A percentile compares a stretch with the other conserved stretches of the same genome.
These are phyloP conservation scores for Glossosoma conforme DNA, from an alignment of 1,140 invertebrate species.

Conservation along the genomic window DNA sequence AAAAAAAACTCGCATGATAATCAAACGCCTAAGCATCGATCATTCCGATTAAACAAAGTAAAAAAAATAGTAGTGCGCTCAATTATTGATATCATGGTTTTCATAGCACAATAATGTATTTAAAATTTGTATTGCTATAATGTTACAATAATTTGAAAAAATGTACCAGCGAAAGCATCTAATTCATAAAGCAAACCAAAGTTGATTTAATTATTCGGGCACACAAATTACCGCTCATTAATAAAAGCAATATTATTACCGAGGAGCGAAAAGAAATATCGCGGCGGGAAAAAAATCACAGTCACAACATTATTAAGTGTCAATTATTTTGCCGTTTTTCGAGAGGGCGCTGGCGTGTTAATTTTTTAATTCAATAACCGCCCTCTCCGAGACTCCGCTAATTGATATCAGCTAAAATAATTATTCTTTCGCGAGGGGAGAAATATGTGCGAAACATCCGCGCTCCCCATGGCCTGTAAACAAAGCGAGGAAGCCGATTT, in stretches of 20 bases:
- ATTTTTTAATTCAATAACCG: conserved; percentile 31
- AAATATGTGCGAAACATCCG: conserved; percentile 8
- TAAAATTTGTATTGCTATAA: too few relatives aligned
- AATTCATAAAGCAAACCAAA: too few relatives aligned
- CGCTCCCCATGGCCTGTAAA: too few relatives aligned
- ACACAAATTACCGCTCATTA: background rate
- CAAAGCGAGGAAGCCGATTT: too few relatives aligned
- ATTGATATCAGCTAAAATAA: conserved; percentile 23
- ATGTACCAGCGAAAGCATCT: too few relatives aligned
- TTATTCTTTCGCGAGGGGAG: conserved; percentile 12
- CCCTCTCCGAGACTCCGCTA: conserved; percentile 5
- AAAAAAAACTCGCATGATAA: too few relatives aligned
- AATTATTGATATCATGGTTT: too few relatives aligned
- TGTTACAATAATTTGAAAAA: too few relatives aligned
- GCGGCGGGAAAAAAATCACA: conserved; percentile 7
- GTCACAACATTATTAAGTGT: conserved; percentile 26
- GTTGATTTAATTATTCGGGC: background rate
- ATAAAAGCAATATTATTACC: background rate
- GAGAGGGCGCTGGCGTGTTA: conserved; percentile 24
- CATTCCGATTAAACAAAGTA: too few relatives aligned
- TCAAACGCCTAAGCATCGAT: too few relatives aligned
- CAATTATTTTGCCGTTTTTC: conserved; percentile 29
- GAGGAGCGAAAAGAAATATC: background rate
- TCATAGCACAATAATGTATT: too few relatives aligned
- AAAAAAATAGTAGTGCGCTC: too few relatives aligned